These are phyloP conservation scores for Drosophila pseudotalamancana DNA, from an alignment of 2,888 invertebrate species.

Conservation along the genomic window DNA sequence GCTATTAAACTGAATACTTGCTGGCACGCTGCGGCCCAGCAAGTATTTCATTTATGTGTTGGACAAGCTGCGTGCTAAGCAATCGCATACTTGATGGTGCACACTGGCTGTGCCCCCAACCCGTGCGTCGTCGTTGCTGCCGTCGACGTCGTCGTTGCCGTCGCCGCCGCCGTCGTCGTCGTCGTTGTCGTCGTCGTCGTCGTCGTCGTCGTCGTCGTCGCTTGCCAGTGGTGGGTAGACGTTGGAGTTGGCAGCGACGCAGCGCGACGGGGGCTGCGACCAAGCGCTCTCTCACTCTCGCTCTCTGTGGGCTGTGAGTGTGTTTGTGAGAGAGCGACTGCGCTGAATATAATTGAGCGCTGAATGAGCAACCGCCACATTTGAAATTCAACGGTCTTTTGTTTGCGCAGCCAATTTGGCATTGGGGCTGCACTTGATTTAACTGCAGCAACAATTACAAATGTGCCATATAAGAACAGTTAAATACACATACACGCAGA, in stretches of 20 bases:
- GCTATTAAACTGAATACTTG: constrained; percentile 55
- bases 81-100: constrained; percentile 72
- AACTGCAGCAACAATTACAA: constrained; percentile 45
- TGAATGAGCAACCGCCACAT: constrained; percentile 49
- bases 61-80: constrained; percentile 21
- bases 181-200: constrained; percentile 45
- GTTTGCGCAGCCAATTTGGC: constrained; percentile 35
- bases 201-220: constrained; percentile 40
- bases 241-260: constrained; percentile 43
- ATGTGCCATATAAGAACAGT: constrained; percentile 15
- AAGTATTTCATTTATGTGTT: constrained; percentile 64
- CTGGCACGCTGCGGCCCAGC: constrained; percentile 68
- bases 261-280: constrained; percentile 20
- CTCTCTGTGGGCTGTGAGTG: constrained; percentile 5
- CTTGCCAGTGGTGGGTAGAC: constrained; percentile 65
- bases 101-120: constrained; percentile 60
- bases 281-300: constrained; percentile 20
- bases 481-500: background rate
- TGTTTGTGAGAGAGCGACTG: constrained; percentile 33
- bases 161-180: constrained; percentile 35
- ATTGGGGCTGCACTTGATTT: constrained; percentile 31
- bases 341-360: constrained; percentile 65
- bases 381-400: constrained; percentile 64
- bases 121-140: constrained; percentile 54
- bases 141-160: constrained; percentile 50